phyloP scores from a whole-genome alignment of 2,113 vertebrate genomes.

The Brachyhypopomus occidentalis region DNA sequence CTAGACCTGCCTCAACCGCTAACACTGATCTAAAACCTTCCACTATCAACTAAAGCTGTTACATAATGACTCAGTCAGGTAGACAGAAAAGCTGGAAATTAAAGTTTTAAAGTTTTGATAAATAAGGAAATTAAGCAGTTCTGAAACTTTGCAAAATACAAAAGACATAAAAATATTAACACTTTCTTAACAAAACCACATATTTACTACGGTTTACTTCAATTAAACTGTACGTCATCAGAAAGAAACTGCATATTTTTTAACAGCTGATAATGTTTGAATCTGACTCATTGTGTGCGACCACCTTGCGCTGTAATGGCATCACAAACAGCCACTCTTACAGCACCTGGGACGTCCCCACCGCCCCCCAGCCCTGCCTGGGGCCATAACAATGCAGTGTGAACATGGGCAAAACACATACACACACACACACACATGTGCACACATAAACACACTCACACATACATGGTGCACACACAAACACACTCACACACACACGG shows the following conservation, averaged over 20 bases:
- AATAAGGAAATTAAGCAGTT: too few relatives aligned
- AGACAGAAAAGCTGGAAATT: background rate
- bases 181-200: background rate
- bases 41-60: slow-evolving; percentile 31
- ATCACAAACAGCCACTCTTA: slow-evolving; percentile 57
- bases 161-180: background rate
- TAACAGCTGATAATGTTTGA: slow-evolving; percentile 1
- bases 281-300: slow-evolving; percentile 37
- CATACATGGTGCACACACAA: background rate
- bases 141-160: too few relatives aligned
- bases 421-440: background rate
- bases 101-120: too few relatives aligned
- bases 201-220: background rate
- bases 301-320: slow-evolving; percentile 50
- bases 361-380: slow-evolving; percentile 60
- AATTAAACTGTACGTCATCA: background rate
- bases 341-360: slow-evolving; percentile 51
- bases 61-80: slow-evolving; percentile 31
- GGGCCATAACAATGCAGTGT: slow-evolving; percentile 59
- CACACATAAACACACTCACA: too few relatives aligned
- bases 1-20: slow-evolving; percentile 16
- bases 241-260: background rate
- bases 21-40: slow-evolving; percentile 14
- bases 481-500: too few relatives aligned
- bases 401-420: slow-evolving; percentile 27